Evolutionary conservation across 2,797 vertebrate species (phyloP).

Genomic region (Eospalax fontanierii): DNA sequence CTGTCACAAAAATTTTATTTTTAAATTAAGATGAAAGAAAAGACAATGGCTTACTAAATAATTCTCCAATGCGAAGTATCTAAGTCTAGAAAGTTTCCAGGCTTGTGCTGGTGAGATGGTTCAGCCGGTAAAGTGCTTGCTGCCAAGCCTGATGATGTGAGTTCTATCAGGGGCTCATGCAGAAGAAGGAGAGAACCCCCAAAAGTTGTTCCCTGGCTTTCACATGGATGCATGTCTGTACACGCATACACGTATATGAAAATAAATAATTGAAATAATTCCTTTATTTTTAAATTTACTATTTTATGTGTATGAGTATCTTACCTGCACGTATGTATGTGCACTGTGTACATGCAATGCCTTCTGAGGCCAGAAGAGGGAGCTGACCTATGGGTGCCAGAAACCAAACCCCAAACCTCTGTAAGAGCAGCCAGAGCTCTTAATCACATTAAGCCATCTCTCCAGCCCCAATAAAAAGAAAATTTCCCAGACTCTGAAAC

Average conservation of each 20-base stretch:
- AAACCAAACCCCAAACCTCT: background rate
- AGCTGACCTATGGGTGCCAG: background rate
- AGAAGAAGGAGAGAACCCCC: background rate
- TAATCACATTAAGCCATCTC: background rate
- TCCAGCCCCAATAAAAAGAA: background rate
- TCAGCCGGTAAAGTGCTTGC: background rate
- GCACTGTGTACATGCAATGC: background rate
- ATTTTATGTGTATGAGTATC: too few relatives aligned
- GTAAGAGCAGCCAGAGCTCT: background rate
- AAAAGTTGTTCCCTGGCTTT: background rate
- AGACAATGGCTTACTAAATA: background rate
- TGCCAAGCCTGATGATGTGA: background rate
- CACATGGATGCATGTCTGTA: too few relatives aligned
- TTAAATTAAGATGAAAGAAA: background rate
- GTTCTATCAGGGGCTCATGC: background rate
- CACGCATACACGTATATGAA: background rate
- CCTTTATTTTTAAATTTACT: too few relatives aligned
- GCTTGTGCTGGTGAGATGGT: background rate
- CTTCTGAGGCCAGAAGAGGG: background rate
- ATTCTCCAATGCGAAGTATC: constrained; percentile 1
- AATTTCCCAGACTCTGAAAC: background rate
- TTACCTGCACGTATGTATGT: background rate
- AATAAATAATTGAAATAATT: background rate
- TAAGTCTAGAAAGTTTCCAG: constrained; percentile 9
- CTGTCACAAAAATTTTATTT: background rate